Conservation (phyloP, 2,888 invertebrate genomes). For the Drosophila suboccidentalis region DNA sequence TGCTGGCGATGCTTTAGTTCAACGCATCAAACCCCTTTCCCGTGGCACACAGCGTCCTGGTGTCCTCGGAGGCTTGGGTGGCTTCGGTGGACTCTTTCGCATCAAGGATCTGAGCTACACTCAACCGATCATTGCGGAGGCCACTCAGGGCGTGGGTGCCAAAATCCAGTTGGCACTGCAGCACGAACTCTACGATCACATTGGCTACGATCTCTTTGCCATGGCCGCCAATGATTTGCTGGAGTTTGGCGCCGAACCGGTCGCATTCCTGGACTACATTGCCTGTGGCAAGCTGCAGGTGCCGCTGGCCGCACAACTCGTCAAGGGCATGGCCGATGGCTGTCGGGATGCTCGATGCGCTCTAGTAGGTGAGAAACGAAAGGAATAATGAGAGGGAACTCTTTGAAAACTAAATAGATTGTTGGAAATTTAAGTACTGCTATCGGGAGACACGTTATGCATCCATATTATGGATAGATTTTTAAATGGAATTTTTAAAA, state of each 20-base stretch:
- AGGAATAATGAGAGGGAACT: neutral
- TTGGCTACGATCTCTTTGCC: constrained; percentile 98
- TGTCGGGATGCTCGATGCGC: constrained; percentile 95
- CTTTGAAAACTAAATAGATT: neutral
- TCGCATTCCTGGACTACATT: constrained; percentile 98
- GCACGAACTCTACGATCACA: constrained; percentile 91
- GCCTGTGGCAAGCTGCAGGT: constrained; percentile 95
- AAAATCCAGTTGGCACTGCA: constrained; percentile 96
- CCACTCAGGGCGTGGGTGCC: constrained; percentile 98
- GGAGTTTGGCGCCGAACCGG: constrained; percentile 97
- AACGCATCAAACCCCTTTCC: constrained; percentile 93
- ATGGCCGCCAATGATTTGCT: constrained; percentile 99
- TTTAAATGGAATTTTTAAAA: no score
- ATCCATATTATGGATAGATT: no score
- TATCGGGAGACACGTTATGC: no score
- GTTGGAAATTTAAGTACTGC: no score
- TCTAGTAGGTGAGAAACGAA: constrained; percentile 89
- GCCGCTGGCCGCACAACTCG: constrained; percentile 90
- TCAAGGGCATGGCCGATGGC: constrained; percentile 95
- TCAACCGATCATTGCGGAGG: constrained; percentile 96
- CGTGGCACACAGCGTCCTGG: constrained; percentile 92
- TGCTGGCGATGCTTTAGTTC: constrained; percentile 95
- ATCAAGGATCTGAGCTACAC: constrained; percentile 89
- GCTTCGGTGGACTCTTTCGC: constrained; percentile 97
- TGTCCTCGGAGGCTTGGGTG: constrained; percentile 93